Evolutionary conservation across 2,113 vertebrate species (phyloP).

Genomic region (Probosciger aterrimus): DNA sequence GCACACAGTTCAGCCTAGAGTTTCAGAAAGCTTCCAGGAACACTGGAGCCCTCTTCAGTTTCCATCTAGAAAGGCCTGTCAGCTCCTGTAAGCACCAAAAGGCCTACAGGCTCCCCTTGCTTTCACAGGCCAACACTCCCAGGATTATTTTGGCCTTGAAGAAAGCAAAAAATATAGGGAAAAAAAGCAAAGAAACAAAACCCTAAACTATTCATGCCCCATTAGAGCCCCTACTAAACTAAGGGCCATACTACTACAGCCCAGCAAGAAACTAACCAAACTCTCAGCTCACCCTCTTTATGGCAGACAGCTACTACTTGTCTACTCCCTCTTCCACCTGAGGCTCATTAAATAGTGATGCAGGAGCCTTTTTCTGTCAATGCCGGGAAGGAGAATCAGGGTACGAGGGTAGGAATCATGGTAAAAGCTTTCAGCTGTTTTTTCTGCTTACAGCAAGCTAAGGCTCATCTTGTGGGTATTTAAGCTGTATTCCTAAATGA

Average conservation of each 20-base stretch:
- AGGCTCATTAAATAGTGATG: neutral
- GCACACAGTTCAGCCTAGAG: neutral
- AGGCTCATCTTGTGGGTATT: neutral
- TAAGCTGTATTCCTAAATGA: neutral
- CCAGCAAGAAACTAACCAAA: neutral
- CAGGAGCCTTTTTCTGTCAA: neutral
- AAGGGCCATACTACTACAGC: neutral
- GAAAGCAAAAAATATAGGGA: rapidly evolving
- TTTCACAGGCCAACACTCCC: neutral
- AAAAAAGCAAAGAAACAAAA: rapidly evolving
- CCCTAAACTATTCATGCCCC: neutral
- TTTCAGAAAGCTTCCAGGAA: neutral
- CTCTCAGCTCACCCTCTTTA: neutral
- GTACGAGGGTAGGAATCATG: rapidly evolving
- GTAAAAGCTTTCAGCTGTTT: neutral
- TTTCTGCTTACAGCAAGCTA: neutral
- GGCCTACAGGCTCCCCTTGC: neutral
- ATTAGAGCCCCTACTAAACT: neutral
- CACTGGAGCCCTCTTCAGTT: neutral
- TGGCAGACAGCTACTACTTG: neutral
- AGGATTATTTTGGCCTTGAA: neutral
- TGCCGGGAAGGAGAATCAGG: neutral
- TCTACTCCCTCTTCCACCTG: conserved; percentile 53
- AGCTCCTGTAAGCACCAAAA: neutral
- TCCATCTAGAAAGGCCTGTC: neutral